Base-by-base conservation (phyloP, 1,140 invertebrate genomes). In the Sipha flava region DNA sequence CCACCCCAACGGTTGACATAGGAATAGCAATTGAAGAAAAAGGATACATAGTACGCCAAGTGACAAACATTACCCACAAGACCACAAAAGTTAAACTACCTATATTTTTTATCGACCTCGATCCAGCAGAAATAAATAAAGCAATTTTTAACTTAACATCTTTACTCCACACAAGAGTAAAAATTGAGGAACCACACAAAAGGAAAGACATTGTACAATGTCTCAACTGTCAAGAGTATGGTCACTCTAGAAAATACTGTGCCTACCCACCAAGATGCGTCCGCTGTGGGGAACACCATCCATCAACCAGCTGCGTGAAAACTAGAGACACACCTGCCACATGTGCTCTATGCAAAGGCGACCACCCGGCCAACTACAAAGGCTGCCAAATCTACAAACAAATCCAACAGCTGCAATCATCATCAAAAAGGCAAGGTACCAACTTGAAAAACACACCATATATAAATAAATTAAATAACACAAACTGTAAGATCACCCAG, bases 281-380 rank as follows among this genome's bases (percentile, higher is more conserved):
- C 2, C 85, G 85, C 82, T 86, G 85, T 82, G 84, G 82, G 10
- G 57, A 79, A 49, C 59, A 84, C 18, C 85, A 86, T 72, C n/a
- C 57, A 14, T 82, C 83, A 6, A 75, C 84, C 83, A 84, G 83
- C 83, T 87, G 86, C 83, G 83, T 45, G 26, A 84, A 85, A 82
- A 37, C 59, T 18, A 81, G 79, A 82, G 47, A 84, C 68, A 81
- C 79, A 14, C 83, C 83, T 66, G 83, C 84, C 34, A 84, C 73
- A 82, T 87, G 85, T 81, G 81, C 80, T 2, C 80, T 83, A 7
- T 87, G 85, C 68, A 54, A 82, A 14, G 81, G 83, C 45, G 80
- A 84, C 10, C 85, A 86, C 62, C 82, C 85, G 37, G 85, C 85
- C 23, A n/a, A n/a, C n/a, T n/a, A n/a, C n/a, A n/a, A n/a, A n/a